Conservation (phyloP, 2,797 vertebrate genomes). For the Buphagus erythrorhynchus region DNA sequence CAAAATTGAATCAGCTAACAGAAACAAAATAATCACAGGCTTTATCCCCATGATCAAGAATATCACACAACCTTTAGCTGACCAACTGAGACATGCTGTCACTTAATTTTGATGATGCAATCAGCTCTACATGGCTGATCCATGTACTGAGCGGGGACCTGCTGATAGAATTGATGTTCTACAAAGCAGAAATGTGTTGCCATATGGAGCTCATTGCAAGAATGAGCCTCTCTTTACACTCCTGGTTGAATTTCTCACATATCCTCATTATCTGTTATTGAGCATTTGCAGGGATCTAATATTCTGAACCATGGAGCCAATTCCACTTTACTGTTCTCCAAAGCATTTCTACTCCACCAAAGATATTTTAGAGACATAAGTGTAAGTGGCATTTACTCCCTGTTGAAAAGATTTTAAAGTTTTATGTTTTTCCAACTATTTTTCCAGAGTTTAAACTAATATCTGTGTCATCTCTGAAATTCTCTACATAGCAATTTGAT, state of each 20-base stretch:
- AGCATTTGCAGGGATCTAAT: slow-evolving; percentile 35
- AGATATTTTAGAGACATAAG: neutral
- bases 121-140: neutral
- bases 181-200: slow-evolving; percentile 47
- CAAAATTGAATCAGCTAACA: neutral
- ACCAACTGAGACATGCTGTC: neutral
- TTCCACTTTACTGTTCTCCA: neutral
- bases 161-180: slow-evolving; percentile 39
- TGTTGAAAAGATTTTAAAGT: neutral
- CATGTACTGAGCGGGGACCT: neutral
- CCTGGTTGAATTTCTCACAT: slow-evolving; percentile 58
- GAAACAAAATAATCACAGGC: neutral
- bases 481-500: neutral
- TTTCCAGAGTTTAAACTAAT: neutral
- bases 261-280: slow-evolving; percentile 48
- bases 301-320: slow-evolving; percentile 3
- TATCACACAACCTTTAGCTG: neutral
- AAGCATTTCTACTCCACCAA: neutral
- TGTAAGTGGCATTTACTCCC: neutral
- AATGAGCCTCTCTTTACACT: slow-evolving; percentile 39
- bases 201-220: slow-evolving; percentile 60
- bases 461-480: neutral
- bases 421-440: neutral
- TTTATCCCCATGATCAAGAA: neutral
- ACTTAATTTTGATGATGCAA: slow-evolving; percentile 14